Conservation (phyloP, 2,797 vertebrate species). For the Notoglanidium macrostoma region DNA sequence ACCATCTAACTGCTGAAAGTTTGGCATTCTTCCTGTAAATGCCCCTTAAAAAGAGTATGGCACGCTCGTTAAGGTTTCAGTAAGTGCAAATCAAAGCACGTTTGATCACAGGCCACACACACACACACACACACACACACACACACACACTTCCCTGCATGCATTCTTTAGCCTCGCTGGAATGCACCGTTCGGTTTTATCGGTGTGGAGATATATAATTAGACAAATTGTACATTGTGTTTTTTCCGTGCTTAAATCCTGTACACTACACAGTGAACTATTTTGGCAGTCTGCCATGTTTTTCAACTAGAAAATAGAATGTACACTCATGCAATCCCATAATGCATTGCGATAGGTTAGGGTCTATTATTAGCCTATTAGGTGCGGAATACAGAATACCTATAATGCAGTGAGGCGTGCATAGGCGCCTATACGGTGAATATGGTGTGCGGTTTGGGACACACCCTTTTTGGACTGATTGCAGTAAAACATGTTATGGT, state of each 20-base stretch:
- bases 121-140: slow-evolving; percentile 26
- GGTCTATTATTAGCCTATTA: not conserved
- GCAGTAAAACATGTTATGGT: not conserved
- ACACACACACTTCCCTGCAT: slow-evolving; percentile 16
- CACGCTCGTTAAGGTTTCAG: slow-evolving; percentile 35
- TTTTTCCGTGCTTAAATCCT: slow-evolving; percentile 3
- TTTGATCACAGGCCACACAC: slow-evolving; percentile 39
- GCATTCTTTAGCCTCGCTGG: slow-evolving; percentile 11
- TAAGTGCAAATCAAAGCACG: slow-evolving; percentile 37
- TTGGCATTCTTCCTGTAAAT: slow-evolving; percentile 50
- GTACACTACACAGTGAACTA: slow-evolving; percentile 21
- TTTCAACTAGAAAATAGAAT: not conserved
- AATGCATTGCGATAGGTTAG: not conserved
- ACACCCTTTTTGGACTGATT: not conserved
- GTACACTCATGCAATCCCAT: not conserved
- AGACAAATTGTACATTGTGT: slow-evolving; percentile 43
- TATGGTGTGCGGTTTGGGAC: not conserved
- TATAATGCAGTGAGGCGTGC: not conserved
- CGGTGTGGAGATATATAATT: slow-evolving; percentile 40
- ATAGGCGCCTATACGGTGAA: not conserved
- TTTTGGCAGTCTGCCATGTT: slow-evolving; percentile 10
- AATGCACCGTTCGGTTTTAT: slow-evolving; percentile 29
- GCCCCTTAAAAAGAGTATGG: slow-evolving; percentile 27
- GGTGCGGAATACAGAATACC: not conserved
- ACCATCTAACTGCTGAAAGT: slow-evolving; percentile 41